Percentiles rank a stretch among this genome's conserved stretches.
Conservation (phyloP, 2,797 vertebrate genomes). For the Brachyalestes nurse region DNA sequence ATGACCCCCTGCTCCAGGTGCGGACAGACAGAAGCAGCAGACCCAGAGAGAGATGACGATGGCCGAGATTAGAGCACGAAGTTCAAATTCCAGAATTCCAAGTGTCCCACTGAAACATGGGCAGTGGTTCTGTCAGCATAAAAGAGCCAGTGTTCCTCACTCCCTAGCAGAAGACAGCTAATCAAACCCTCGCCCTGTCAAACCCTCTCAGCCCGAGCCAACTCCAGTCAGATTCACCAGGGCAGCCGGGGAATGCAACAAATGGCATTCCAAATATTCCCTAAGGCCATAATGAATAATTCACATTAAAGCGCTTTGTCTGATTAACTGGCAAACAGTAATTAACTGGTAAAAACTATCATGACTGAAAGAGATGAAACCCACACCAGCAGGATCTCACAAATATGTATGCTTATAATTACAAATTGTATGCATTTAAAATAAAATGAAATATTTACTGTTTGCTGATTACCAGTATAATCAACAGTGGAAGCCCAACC, state of each 20-base stretch:
- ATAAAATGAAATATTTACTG: no score
- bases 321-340: conserved; percentile 9
- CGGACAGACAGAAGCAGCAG: conserved; percentile 23
- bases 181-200: conserved; percentile 39
- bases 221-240: conserved; percentile 35
- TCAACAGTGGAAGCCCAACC: no score
- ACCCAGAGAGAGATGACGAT: conserved; percentile 22
- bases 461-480: no score
- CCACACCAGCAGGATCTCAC: no score
- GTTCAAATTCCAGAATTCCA: conserved; percentile 52
- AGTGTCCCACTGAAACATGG: conserved; percentile 43
- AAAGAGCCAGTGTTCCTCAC: conserved; percentile 52
- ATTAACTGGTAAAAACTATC: not conserved
- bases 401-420: no score
- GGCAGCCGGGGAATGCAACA: conserved; percentile 51
- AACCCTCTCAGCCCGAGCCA: conserved; percentile 45
- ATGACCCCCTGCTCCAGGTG: conserved; percentile 13
- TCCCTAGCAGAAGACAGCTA: conserved; percentile 41
- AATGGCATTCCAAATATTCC: conserved; percentile 49
- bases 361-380: no score
- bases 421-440: no score
- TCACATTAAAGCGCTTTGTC: not conserved
- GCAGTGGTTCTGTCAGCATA: conserved; percentile 35
- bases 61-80: conserved; percentile 28
- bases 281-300: conserved; percentile 4